These are phyloP conservation scores for Heliconius ethilla DNA, from an alignment of 2,888 invertebrate species.

Conservation along the genomic window DNA sequence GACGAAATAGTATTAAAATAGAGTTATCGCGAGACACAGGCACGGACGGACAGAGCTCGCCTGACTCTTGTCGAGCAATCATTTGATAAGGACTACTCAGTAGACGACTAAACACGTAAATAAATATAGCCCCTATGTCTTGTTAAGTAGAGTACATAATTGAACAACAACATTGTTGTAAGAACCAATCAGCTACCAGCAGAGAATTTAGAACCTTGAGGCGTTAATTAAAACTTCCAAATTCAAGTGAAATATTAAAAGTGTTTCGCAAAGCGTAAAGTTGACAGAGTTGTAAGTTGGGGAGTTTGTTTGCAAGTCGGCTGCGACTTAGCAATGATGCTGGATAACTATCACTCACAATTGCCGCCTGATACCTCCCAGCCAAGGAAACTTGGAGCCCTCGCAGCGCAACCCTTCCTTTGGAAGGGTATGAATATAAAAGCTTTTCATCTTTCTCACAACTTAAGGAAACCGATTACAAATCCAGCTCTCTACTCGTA, in stretches of 20 bases:
- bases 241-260: not conserved
- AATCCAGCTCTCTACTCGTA: not conserved
- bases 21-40: not conserved
- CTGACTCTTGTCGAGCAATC: constrained; percentile 31
- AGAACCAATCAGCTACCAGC: not conserved
- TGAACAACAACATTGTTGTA: not conserved
- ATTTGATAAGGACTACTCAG: constrained; percentile 36
- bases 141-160: not conserved
- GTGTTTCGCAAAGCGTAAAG: constrained; percentile 31
- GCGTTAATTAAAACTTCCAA: not conserved
- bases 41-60: constrained; percentile 28
- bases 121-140: not conserved
- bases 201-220: constrained; percentile 10
- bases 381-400: constrained; percentile 41
- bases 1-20: not conserved
- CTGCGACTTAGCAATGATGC: constrained; percentile 44
- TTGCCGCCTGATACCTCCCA: constrained; percentile 43
- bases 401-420: constrained; percentile 31
- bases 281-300: too few species aligned
- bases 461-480: constrained; percentile 12
- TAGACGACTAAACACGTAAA: constrained; percentile 31
- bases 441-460: constrained; percentile 30
- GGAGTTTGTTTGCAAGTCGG: too few species aligned
- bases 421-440: constrained; percentile 30
- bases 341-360: constrained; percentile 46